These are phyloP conservation scores for Gavia stellata DNA, from an alignment of 2,113 vertebrate species.

Conservation along the genomic window DNA sequence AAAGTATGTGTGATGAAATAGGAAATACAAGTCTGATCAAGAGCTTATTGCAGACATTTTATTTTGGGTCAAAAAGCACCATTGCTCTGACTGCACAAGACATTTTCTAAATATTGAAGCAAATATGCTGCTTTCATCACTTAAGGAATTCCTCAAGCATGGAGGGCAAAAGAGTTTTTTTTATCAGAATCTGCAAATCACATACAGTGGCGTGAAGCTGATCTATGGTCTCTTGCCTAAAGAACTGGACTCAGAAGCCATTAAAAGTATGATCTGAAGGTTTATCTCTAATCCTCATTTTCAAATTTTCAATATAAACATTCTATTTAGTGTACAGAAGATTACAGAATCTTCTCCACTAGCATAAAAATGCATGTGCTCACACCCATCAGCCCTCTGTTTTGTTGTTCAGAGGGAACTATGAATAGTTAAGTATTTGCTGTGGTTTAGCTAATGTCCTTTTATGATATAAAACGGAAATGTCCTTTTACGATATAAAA, in stretches of 20 bases:
- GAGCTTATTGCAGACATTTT: background rate
- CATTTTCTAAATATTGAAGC: background rate
- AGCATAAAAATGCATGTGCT: background rate
- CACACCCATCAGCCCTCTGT: background rate
- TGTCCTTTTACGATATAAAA: background rate
- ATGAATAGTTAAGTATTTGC: background rate
- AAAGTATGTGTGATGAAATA: background rate
- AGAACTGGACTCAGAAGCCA: background rate
- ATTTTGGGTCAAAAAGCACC: background rate
- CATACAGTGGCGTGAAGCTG: background rate
- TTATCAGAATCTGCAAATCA: background rate
- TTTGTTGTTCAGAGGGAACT: background rate
- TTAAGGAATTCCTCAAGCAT: background rate
- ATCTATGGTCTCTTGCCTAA: background rate
- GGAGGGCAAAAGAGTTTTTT: background rate
- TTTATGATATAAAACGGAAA: constrained; percentile 7
- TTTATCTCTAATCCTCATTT: background rate
- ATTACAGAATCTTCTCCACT: background rate
- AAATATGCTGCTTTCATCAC: background rate
- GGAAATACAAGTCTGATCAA: background rate
- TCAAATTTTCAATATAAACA: background rate
- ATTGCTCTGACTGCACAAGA: background rate
- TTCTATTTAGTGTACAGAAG: background rate
- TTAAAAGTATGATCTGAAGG: background rate
- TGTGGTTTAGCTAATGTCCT: constrained; percentile 6